Conservation (phyloP, 92 coral and sea anemone genomes). For the Scolanthus callimorphus region DNA sequence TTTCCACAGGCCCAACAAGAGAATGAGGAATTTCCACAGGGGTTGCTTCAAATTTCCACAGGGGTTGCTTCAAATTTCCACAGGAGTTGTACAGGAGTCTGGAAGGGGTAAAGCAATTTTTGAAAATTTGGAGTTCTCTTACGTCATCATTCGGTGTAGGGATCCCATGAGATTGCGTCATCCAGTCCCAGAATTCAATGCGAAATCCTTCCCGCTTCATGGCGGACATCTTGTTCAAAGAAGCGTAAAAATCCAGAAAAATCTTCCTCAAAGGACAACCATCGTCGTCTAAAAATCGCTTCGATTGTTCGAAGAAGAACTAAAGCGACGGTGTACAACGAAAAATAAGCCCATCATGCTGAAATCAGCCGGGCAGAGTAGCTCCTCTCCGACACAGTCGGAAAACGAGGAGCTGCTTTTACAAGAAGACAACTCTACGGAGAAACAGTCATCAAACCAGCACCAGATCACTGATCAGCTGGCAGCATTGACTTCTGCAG, state of each 20-base stretch:
- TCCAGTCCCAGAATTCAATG: too few species aligned
- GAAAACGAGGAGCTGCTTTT: not conserved
- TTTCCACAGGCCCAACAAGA: too few species aligned
- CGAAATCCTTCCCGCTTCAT: too few species aligned
- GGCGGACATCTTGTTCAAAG: too few species aligned
- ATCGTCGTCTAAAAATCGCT: not conserved
- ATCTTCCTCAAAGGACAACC: not conserved
- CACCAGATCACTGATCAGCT: not conserved
- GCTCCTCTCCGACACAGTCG: not conserved
- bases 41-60: too few species aligned
- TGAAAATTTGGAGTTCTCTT: too few species aligned
- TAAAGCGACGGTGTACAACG: conserved; percentile 1
- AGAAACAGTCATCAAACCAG: not conserved
- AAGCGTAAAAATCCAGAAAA: not conserved
- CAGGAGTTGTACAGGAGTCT: too few species aligned
- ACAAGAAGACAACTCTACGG: not conserved
- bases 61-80: too few species aligned
- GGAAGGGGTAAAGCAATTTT: too few species aligned
- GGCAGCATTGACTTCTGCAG: not conserved
- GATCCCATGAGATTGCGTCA: too few species aligned
- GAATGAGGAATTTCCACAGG: too few species aligned
- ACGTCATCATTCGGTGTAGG: too few species aligned
- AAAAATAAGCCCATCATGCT: not conserved
- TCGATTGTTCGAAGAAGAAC: not conserved
- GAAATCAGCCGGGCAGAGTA: not conserved